A percentile compares a stretch with the other conserved stretches of the same genome.
phyloP scores from a whole-genome alignment of 1,140 invertebrate species.

The Bilobella aurantiaca region DNA sequence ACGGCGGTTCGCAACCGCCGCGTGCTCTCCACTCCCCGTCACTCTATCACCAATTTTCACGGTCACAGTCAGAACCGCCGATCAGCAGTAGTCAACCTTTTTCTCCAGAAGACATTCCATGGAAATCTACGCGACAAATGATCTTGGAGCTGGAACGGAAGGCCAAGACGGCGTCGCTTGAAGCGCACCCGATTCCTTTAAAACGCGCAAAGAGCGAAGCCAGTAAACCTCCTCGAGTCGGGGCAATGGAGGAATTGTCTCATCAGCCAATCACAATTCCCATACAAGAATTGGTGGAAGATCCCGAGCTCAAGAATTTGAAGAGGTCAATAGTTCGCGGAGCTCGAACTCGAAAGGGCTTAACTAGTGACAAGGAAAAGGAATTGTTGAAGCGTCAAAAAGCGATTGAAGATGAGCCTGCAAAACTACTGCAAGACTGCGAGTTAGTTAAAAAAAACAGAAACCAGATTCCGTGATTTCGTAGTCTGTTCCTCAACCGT shows the following conservation, averaged over 20 bases:
- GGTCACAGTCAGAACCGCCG: background rate
- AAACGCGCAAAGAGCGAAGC: background rate
- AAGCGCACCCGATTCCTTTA: background rate
- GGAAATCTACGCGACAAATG: background rate
- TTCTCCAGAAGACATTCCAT: background rate
- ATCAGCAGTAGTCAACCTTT: background rate
- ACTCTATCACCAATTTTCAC: background rate
- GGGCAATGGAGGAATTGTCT: slow-evolving; percentile 1
- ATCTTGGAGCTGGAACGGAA: background rate
- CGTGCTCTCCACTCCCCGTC: background rate
- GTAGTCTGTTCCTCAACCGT: too few species aligned
- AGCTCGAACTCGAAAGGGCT: slow-evolving; percentile 10
- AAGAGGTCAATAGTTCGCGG: slow-evolving; percentile 14
- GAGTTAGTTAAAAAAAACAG: too few species aligned
- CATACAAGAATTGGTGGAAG: background rate
- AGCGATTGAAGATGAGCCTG: too few species aligned
- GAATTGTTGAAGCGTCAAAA: too few species aligned
- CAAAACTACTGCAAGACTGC: too few species aligned
- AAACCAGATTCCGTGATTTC: too few species aligned
- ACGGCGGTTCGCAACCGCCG: background rate
- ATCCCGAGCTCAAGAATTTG: slow-evolving; percentile 11
- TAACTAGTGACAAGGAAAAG: background rate
- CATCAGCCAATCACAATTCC: background rate
- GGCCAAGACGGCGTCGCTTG: background rate
- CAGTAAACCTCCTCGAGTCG: background rate